Evolutionary conservation across 30 jellyfish, hydroid and myxozoan species (phyloP).

Genomic region (Euphysa ruthae): DNA sequence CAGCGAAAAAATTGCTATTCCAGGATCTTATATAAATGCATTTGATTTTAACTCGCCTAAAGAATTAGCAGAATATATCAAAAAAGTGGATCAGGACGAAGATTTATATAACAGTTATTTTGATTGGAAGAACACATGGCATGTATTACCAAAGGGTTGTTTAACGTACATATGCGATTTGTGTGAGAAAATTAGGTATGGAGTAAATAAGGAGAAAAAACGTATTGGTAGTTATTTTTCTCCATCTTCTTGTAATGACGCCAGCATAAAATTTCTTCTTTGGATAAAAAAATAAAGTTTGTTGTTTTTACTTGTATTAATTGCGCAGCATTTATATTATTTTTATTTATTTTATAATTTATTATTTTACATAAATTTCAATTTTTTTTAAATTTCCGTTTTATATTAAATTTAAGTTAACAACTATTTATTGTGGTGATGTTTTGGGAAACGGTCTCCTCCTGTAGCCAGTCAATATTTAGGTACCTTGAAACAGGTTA

Average conservation of each 20-base stretch:
- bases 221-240: neutral
- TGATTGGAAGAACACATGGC: conserved; percentile 4
- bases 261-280: neutral
- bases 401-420: no score
- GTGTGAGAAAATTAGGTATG: neutral
- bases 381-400: no score
- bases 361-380: no score
- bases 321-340: no score
- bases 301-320: no score
- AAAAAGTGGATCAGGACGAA: neutral
- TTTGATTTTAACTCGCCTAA: neutral
- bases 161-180: neutral
- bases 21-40: conserved; percentile 5
- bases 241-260: neutral
- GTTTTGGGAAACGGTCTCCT: no score
- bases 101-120: neutral
- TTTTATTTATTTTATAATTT: no score
- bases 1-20: neutral
- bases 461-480: no score
- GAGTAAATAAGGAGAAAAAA: neutral
- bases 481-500: no score
- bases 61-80: conserved; percentile 14
- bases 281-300: neutral
- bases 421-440: no score
- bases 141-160: neutral